Percentiles rank a stretch among this genome's conserved stretches.
Evolutionary conservation across 2,888 invertebrate species (phyloP).

Genomic region (Smittia aterrima): DNA sequence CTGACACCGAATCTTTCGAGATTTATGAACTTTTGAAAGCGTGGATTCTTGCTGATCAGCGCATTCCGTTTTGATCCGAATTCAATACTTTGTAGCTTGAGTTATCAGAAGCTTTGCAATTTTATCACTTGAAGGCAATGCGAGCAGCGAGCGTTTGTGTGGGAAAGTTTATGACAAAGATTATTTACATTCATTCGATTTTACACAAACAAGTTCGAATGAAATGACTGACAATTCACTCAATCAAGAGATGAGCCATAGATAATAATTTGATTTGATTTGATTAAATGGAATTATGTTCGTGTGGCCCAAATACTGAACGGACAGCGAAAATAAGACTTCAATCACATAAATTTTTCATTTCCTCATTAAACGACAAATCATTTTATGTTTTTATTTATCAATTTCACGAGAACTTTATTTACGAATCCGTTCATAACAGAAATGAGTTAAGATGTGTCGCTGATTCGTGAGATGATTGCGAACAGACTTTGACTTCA

Average conservation of each 20-base stretch:
- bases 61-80: slow-evolving; percentile 21
- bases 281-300: slow-evolving; percentile 4
- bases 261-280: slow-evolving; percentile 24
- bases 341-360: slow-evolving; percentile 42
- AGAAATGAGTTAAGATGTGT: background rate
- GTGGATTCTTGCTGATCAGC: background rate
- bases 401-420: background rate
- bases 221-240: background rate
- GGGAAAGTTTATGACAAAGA: slow-evolving; percentile 17
- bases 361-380: slow-evolving; percentile 40
- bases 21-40: slow-evolving; percentile 5
- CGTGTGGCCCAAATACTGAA: slow-evolving; percentile 9
- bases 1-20: background rate
- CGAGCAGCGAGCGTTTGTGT: background rate
- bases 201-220: slow-evolving; percentile 15
- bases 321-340: slow-evolving; percentile 17
- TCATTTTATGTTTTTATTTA: slow-evolving; percentile 16
- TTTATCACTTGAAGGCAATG: slow-evolving; percentile 3
- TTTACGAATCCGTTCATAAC: background rate
- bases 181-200: slow-evolving; percentile 20
- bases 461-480: background rate
- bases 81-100: slow-evolving; percentile 22
- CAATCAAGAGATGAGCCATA: background rate
- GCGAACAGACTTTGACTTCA: background rate
- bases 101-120: slow-evolving; percentile 18